Evolutionary conservation across 2,113 vertebrate species (phyloP), one percentile per base, ranked within the genome.

Genomic region (Onychostruthus taczanowskii): DNA sequence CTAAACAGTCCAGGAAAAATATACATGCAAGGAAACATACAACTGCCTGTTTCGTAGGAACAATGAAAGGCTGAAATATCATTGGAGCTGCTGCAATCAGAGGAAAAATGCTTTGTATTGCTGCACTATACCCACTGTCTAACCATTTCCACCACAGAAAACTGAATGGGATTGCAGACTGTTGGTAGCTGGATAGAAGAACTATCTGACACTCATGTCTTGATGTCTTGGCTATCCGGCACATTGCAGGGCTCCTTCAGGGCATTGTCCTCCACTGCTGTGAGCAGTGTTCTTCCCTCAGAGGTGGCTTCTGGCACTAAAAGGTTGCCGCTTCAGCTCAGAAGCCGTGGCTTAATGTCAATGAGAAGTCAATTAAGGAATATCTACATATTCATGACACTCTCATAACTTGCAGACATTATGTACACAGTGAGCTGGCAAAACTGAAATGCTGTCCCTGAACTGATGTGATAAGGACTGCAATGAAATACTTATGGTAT

Each of bases 301-400:
- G 83, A 85, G 80, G 33, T 43, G 70, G 63, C 49, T 84, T 91
- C 47, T 72, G 63, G 16, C 68, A 69, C 35, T 15, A 23, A 31
- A 55, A 75, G 7, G 16, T 49, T 47, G 67, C 46, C 76, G 81
- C 7, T 69, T 84, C 73, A 92, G 46, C 35, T 93, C 66, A 61
- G 77, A 81, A 97, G 21, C 21, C 37, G 67, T 35, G 55, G 49
- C 30, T 92, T 75, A 95, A 75, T 53, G 41, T 96, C 90, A 93
- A 49, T 55, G 47, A 85, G 26, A 94, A 92, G 43, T 85, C 50
- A 7, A 87, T 95, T 95, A 80, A 95, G 64, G 93, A 97, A 84
- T 15, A 72, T 90, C 85, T 95, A 90, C 84, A 89, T 96, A 95
- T 97, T 94, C 86, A 92, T 91, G 74, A 93, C 87, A 52, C 28